Evolutionary conservation across 2,888 invertebrate species (phyloP).

Genomic region (Psylliodes chrysocephalus): DNA sequence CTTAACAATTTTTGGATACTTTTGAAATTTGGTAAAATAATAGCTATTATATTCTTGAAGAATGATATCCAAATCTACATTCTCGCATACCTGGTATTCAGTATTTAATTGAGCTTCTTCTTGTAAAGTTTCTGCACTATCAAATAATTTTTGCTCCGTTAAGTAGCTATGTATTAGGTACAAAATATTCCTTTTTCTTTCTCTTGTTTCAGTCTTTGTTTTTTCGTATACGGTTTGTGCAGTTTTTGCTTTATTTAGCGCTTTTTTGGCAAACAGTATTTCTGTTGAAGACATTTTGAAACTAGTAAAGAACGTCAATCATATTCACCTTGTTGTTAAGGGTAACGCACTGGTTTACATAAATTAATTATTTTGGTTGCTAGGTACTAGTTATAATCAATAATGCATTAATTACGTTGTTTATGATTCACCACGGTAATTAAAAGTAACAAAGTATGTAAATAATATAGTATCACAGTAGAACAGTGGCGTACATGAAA

Average conservation of each 20-base stretch:
- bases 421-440: no score
- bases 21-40: conserved; percentile 86
- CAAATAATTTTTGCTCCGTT: conserved; percentile 72
- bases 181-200: conserved; percentile 66
- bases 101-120: conserved; percentile 79
- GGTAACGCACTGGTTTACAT: background rate
- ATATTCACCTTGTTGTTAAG: background rate
- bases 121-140: conserved; percentile 73
- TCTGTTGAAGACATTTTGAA: conserved; percentile 21
- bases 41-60: conserved; percentile 90
- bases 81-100: conserved; percentile 85
- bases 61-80: conserved; percentile 88
- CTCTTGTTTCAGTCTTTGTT: conserved; percentile 57
- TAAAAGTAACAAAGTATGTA: no score
- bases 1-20: conserved; percentile 84
- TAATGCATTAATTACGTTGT: background rate
- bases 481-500: no score
- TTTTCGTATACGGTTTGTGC: conserved; percentile 47
- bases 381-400: background rate
- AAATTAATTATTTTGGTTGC: background rate
- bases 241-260: conserved; percentile 14
- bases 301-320: background rate
- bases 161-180: conserved; percentile 77
- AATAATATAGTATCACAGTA: no score
- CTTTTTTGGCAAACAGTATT: conserved; percentile 21